phyloP scores from a whole-genome alignment of 1,140 invertebrate genomes.

The Triops longicaudatus region DNA sequence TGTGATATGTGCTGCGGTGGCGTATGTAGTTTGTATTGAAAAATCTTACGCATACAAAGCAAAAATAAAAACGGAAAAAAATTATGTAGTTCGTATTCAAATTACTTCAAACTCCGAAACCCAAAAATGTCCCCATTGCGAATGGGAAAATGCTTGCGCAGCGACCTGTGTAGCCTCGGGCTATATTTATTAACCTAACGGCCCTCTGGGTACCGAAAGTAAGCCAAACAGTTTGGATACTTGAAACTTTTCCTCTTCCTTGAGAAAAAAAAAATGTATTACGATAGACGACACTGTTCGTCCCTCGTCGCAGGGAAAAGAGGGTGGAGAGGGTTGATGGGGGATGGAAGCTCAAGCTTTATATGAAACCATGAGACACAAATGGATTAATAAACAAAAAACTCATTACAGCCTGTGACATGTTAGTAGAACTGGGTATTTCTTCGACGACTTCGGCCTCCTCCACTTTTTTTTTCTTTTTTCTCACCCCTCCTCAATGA shows the following conservation, averaged over 20 bases:
- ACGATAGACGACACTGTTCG: too few relatives aligned
- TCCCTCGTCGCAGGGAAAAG: too few relatives aligned
- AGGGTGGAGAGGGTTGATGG: not conserved
- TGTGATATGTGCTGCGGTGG: too few relatives aligned
- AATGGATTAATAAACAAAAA: conserved; percentile 13
- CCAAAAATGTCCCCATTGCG: not conserved
- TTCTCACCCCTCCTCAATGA: not conserved
- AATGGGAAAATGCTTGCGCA: not conserved
- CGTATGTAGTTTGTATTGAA: too few relatives aligned
- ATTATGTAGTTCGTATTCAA: too few relatives aligned
- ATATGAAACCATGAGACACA: conserved; percentile 7
- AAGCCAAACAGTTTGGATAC: too few relatives aligned
- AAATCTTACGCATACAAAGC: too few relatives aligned
- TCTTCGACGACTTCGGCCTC: not conserved
- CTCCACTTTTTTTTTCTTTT: too few relatives aligned
- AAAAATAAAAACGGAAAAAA: too few relatives aligned
- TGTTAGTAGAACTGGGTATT: not conserved
- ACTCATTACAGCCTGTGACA: conserved; percentile 11
- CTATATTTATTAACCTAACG: not conserved
- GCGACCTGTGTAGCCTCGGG: not conserved
- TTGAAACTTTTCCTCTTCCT: too few relatives aligned
- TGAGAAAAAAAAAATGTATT: too few relatives aligned
- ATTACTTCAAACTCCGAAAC: too few relatives aligned
- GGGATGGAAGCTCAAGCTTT: not conserved
- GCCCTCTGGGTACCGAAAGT: not conserved